A percentile compares a stretch with the other conserved stretches of the same genome.
Conservation (phyloP, 2,888 invertebrate genomes). For the Epicampocera succincta region DNA sequence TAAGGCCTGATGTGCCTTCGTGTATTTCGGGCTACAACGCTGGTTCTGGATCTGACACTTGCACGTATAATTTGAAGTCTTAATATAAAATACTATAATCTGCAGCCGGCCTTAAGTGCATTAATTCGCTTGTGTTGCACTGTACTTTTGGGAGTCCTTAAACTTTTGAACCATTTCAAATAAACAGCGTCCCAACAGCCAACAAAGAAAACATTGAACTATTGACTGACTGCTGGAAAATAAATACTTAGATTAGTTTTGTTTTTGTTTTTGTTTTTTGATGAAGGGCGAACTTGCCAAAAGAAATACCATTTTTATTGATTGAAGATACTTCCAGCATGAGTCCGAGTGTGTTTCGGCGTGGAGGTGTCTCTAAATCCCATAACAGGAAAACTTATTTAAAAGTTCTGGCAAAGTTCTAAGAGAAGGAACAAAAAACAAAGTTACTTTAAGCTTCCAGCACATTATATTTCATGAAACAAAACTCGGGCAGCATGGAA, state of each 20-base stretch:
- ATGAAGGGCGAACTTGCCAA: constrained; percentile 40
- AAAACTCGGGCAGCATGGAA: constrained; percentile 15
- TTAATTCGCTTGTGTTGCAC: too few species aligned
- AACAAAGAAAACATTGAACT: constrained; percentile 5
- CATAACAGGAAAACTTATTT: constrained; percentile 28
- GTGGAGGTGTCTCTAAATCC: constrained; percentile 28
- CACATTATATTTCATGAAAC: constrained; percentile 4
- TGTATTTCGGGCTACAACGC: too few species aligned
- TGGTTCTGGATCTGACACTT: too few species aligned
- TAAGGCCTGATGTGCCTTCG: too few species aligned
- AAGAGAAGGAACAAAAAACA: not conserved
- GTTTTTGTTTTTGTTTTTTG: constrained; percentile 15
- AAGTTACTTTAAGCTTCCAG: constrained; percentile 28
- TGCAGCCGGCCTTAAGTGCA: too few species aligned
- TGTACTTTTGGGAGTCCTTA: too few species aligned
- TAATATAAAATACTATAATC: too few species aligned
- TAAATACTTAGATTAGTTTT: constrained; percentile 33
- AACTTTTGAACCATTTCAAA: constrained; percentile 1
- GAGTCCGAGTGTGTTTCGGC: not conserved
- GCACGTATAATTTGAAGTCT: too few species aligned
- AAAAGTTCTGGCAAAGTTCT: constrained; percentile 22
- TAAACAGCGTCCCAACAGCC: constrained; percentile 10
- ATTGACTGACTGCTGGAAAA: constrained; percentile 9
- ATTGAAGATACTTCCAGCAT: constrained; percentile 27
- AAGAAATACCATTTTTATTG: constrained; percentile 44